Evolutionary conservation across 1,140 invertebrate genomes (phyloP).

Genomic region (Pachyrhynchus sulphureomaculatus): DNA sequence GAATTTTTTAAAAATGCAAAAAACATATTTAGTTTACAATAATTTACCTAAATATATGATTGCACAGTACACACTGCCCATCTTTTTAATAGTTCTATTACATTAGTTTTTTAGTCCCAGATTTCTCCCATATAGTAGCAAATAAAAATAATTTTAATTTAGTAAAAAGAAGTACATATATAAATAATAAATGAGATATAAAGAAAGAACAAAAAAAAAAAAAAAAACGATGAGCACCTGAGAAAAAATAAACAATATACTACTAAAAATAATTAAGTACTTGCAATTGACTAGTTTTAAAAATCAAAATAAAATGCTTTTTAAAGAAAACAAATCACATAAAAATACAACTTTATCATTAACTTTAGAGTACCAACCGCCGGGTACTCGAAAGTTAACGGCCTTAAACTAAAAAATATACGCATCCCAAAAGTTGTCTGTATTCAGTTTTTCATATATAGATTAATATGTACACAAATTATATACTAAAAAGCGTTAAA

Average conservation of each 20-base stretch:
- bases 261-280: conserved; percentile 14
- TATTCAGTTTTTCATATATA: conserved; percentile 2
- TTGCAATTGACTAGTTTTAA: conserved; percentile 12
- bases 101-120: too few relatives aligned
- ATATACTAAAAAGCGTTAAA: conserved; percentile 5
- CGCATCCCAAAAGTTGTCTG: conserved; percentile 27
- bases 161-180: background rate
- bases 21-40: too few relatives aligned
- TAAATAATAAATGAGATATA: background rate
- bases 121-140: too few relatives aligned
- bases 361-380: background rate
- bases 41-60: too few relatives aligned
- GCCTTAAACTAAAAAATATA: background rate
- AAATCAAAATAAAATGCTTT: conserved; percentile 9
- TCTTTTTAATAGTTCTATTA: too few relatives aligned
- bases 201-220: too few relatives aligned
- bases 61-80: too few relatives aligned
- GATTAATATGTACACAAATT: conserved; percentile 27
- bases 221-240: background rate
- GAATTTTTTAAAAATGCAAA: too few relatives aligned
- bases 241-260: too few relatives aligned
- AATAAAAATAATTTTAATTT: too few relatives aligned
- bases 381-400: background rate
- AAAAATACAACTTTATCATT: background rate
- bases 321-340: background rate